Percentiles rank a stretch among this genome's conserved stretches.
These are phyloP conservation scores for Clupea harengus DNA, from an alignment of 2,113 vertebrate species.

Conservation along the genomic window DNA sequence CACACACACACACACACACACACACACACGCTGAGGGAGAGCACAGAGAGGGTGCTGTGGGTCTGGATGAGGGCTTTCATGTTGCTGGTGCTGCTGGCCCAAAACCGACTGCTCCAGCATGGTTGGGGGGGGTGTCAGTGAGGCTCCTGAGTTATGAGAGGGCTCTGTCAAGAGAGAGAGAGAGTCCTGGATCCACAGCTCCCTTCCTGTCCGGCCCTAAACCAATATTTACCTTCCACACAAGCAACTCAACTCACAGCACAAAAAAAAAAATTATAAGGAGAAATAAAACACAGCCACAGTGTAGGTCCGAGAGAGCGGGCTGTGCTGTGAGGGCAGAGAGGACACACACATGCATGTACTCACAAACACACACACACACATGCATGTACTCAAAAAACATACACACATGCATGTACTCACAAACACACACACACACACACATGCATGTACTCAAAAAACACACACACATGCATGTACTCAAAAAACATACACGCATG, in stretches of 20 bases:
- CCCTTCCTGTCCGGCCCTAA: constrained; percentile 51
- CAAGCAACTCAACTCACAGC: constrained; percentile 31
- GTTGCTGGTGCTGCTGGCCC: background rate
- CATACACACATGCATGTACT: background rate
- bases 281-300: constrained; percentile 26
- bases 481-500: background rate
- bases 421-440: background rate
- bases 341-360: constrained; percentile 12
- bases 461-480: background rate
- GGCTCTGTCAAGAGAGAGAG: constrained; percentile 31
- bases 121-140: background rate
- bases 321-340: constrained; percentile 34
- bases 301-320: constrained; percentile 51
- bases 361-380: background rate
- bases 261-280: constrained; percentile 36
- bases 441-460: background rate
- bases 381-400: background rate
- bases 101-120: background rate
- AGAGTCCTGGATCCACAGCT: constrained; percentile 29
- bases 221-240: constrained; percentile 57
- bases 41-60: background rate
- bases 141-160: constrained; percentile 32
- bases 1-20: background rate
- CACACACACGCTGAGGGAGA: background rate
- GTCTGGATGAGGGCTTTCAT: background rate